A percentile compares a stretch with the other conserved stretches of the same genome.
phyloP scores from a whole-genome alignment of 1,140 invertebrate genomes.

The Thaumetopoea pityocampa region DNA sequence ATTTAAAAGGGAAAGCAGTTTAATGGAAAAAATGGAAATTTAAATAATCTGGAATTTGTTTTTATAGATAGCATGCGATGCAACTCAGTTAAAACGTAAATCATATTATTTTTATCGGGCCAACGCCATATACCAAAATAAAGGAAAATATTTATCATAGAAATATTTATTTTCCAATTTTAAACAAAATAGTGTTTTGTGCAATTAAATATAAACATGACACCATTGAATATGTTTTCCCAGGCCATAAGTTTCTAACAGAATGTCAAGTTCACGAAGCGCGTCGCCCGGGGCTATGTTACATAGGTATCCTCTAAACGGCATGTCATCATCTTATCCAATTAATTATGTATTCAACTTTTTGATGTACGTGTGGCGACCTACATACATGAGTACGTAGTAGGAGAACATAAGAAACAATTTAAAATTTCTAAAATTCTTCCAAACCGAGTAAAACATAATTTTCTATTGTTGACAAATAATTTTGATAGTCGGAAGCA shows the following conservation, averaged over 20 bases:
- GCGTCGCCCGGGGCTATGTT: not conserved
- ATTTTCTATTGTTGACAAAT: too few species aligned
- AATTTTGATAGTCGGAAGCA: too few species aligned
- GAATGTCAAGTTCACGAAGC: constrained; percentile 1
- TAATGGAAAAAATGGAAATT: not conserved
- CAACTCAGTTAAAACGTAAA: too few species aligned
- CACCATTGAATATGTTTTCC: not conserved
- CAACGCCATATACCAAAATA: too few species aligned
- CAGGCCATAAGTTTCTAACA: constrained; percentile 1
- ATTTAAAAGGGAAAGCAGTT: constrained; percentile 7
- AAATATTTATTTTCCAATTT: constrained; percentile 3
- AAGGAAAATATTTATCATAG: too few species aligned
- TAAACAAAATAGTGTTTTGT: not conserved
- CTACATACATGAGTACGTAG: too few species aligned
- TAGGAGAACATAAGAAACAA: too few species aligned
- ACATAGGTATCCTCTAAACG: not conserved
- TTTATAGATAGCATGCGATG: not conserved
- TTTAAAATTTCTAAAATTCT: too few species aligned
- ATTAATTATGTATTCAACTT: constrained; percentile 1
- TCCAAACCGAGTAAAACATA: too few species aligned
- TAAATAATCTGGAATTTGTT: not conserved
- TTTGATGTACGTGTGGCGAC: too few species aligned
- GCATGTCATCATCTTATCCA: not conserved
- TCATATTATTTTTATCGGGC: too few species aligned
- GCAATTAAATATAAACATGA: constrained; percentile 3